A percentile compares a stretch with the other conserved stretches of the same genome.
Evolutionary conservation across 1,140 invertebrate genomes (phyloP).

Genomic region (Ridgeia piscesae): DNA sequence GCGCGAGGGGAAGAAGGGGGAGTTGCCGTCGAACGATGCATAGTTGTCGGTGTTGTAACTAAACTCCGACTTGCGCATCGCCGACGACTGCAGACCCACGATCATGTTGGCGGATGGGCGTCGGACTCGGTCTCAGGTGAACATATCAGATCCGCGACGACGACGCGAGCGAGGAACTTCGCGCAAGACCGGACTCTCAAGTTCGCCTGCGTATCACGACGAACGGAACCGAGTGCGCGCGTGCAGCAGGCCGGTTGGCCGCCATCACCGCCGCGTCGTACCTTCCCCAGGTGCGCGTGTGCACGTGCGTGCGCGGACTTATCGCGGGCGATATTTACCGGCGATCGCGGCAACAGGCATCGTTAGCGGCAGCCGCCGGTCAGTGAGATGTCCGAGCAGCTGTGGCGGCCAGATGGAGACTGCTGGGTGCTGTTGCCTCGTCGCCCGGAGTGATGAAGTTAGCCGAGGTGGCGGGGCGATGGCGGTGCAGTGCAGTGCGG

Average conservation of each 20-base stretch:
- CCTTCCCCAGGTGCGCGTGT: neutral
- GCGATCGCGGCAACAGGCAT: neutral
- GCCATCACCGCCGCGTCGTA: neutral
- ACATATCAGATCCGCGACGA: neutral
- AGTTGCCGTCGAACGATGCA: neutral
- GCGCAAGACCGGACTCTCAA: neutral
- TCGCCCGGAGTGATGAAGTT: neutral
- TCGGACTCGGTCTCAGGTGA: neutral
- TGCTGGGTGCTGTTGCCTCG: neutral
- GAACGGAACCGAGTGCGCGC: neutral
- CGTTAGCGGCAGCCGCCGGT: neutral
- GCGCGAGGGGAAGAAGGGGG: neutral
- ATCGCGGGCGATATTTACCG: neutral
- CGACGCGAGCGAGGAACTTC: no score
- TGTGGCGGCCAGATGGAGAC: neutral
- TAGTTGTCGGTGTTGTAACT: neutral
- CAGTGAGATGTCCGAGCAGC: neutral
- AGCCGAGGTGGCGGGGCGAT: neutral
- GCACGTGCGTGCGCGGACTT: neutral
- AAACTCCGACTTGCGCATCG: constrained; percentile 2
- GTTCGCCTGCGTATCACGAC: neutral
- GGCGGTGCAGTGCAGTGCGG: no score
- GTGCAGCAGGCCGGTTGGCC: neutral
- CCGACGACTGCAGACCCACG: constrained; percentile 11
- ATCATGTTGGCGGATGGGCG: neutral